Evolutionary conservation across 2,797 vertebrate species (phyloP).

Genomic region (Chiroxiphia lanceolata): DNA sequence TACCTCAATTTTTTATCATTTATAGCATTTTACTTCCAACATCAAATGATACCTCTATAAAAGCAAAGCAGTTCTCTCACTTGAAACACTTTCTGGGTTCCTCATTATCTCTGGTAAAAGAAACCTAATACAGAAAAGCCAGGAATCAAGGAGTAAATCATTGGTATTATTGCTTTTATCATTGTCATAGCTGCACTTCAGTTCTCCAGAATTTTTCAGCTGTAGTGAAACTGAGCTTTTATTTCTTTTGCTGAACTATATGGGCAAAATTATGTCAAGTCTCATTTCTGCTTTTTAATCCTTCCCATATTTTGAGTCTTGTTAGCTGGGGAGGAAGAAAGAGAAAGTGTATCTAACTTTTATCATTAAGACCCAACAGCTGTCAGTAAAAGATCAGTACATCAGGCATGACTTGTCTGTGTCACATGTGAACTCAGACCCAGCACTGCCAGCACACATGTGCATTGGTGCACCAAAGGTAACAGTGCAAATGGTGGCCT

Average conservation of each 20-base stretch:
- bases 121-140: neutral
- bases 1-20: neutral
- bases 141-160: neutral
- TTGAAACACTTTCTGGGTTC: neutral
- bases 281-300: slow-evolving; percentile 1
- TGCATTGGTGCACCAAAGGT: neutral
- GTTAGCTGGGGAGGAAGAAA: neutral
- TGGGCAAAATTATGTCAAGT: neutral
- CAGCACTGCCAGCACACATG: neutral
- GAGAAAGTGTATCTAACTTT: slow-evolving; percentile 1
- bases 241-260: neutral
- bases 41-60: slow-evolving; percentile 8
- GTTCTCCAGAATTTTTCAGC: neutral
- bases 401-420: neutral
- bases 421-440: neutral
- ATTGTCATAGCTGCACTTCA: neutral
- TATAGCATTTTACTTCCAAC: slow-evolving; percentile 45
- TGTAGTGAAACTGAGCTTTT: neutral
- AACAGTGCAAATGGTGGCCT: neutral
- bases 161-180: neutral
- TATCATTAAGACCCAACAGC: slow-evolving; percentile 43
- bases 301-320: neutral
- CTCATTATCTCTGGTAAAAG: neutral
- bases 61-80: slow-evolving; percentile 10
- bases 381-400: slow-evolving; percentile 29